These are phyloP conservation scores for Cinara cedri DNA, from an alignment of 2,888 invertebrate species.

Conservation along the genomic window DNA sequence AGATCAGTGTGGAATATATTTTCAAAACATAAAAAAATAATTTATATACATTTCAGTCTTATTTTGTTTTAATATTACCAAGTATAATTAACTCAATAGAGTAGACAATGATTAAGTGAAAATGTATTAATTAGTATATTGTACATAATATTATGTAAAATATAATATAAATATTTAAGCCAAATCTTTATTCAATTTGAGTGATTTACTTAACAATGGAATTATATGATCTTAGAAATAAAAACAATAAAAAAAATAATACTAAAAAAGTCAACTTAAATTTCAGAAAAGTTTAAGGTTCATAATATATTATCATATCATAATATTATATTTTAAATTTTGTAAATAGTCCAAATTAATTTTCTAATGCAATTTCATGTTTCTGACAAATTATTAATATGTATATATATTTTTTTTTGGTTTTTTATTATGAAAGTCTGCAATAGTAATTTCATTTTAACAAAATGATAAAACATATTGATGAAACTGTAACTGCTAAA, in stretches of 20 bases:
- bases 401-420: no score
- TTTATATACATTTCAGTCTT: conserved; percentile 32
- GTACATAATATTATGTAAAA: background rate
- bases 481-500: background rate
- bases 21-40: background rate
- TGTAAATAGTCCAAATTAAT: no score
- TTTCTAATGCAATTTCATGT: no score
- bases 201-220: no score
- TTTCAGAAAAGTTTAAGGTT: background rate
- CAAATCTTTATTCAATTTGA: no score
- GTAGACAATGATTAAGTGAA: conserved; percentile 2
- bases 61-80: conserved; percentile 7
- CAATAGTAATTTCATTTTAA: no score
- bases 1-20: background rate
- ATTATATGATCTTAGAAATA: no score
- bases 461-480: background rate
- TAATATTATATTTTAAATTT: no score
- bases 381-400: no score
- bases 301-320: no score
- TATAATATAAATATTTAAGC: no score
- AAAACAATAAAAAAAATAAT: background rate
- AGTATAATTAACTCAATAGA: background rate
- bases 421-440: background rate
- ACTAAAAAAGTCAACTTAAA: background rate
- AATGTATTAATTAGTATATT: background rate